Percentiles rank a stretch among this genome's conserved stretches.
Conservation (phyloP, 2,888 invertebrate species). For the Anoncus sp. region DNA sequence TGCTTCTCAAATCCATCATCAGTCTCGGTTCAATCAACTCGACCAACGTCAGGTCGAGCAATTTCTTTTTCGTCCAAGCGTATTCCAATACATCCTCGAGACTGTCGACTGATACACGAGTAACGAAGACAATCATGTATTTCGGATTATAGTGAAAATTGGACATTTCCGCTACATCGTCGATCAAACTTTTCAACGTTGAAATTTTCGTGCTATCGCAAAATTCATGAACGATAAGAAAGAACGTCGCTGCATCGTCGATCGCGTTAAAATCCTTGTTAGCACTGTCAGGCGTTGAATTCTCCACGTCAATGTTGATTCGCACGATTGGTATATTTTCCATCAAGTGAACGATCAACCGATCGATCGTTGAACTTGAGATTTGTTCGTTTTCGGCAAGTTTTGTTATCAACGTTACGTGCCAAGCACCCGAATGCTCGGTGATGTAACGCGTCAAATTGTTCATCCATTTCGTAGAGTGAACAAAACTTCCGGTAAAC, state of each 20-base stretch:
- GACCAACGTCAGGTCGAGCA: conserved; percentile 59
- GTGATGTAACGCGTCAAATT: conserved; percentile 7
- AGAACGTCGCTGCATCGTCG: conserved; percentile 20
- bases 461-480: conserved; percentile 22
- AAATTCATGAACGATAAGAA: conserved; percentile 21
- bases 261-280: not conserved
- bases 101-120: not conserved
- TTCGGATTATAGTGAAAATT: conserved; percentile 26
- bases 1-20: not conserved
- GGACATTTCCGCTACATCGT: conserved; percentile 43
- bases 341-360: not conserved
- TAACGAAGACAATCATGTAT: conserved; percentile 45
- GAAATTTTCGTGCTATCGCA: not conserved
- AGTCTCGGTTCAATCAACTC: conserved; percentile 35
- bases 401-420: conserved; percentile 22
- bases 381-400: not conserved
- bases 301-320: not conserved
- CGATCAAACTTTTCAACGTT: not conserved
- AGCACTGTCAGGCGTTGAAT: not conserved
- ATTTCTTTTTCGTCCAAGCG: conserved; percentile 57
- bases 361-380: not conserved
- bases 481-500: too few relatives aligned
- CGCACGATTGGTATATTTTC: not conserved
- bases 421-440: not conserved
- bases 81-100: conserved; percentile 45